Conservation (phyloP, 2,113 vertebrate species). For the Bothrops jararaca region DNA sequence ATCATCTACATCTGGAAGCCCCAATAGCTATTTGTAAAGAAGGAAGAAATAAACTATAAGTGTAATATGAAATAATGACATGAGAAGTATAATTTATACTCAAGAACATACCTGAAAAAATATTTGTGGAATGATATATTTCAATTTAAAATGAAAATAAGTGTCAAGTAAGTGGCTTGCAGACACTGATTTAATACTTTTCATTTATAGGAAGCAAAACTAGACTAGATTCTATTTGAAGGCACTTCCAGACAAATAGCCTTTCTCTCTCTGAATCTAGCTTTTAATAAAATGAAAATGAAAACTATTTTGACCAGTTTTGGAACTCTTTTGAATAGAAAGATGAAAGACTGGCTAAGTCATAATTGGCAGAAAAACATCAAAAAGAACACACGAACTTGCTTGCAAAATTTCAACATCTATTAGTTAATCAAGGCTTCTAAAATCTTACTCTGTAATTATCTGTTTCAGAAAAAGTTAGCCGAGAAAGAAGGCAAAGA, state of each 20-base stretch:
- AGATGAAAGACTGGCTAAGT: not conserved
- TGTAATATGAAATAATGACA: not conserved
- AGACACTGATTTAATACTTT: not conserved
- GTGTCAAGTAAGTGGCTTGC: fast-evolving
- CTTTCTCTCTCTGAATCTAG: not conserved
- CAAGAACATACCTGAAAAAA: not conserved
- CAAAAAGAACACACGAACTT: not conserved
- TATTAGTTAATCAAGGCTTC: not conserved
- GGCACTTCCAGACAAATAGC: not conserved
- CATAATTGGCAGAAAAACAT: not conserved
- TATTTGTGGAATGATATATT: not conserved
- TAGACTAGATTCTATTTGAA: not conserved
- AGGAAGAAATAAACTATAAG: conserved; percentile 47
- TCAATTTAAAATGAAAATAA: not conserved
- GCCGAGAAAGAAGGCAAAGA: not conserved
- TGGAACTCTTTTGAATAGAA: not conserved
- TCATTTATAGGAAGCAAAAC: not conserved
- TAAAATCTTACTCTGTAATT: not conserved
- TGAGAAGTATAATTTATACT: not conserved
- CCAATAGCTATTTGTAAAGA: conserved; percentile 80
- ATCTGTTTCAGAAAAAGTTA: not conserved
- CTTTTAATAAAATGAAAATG: not conserved
- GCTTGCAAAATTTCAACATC: not conserved
- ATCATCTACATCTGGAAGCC: conserved; percentile 93
- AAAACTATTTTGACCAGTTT: not conserved